phyloP scores from a whole-genome alignment of 2,113 vertebrate species.

The Corythaeola cristata region DNA sequence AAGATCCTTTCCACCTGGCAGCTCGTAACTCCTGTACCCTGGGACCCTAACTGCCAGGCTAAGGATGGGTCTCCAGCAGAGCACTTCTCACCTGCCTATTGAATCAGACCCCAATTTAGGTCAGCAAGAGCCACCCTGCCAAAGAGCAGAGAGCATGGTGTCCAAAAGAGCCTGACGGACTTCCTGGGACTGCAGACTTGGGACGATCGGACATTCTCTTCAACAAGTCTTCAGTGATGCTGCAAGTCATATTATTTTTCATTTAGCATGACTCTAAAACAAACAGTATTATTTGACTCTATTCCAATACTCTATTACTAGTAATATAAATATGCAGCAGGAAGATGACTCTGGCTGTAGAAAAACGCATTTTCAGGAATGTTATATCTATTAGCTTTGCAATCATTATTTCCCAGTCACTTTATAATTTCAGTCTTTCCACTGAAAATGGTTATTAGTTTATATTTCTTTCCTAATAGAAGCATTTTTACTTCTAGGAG shows the following conservation, averaged over 20 bases:
- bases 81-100: background rate
- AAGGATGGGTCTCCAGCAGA: background rate
- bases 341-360: background rate
- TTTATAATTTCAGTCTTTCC: background rate
- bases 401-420: background rate
- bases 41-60: background rate
- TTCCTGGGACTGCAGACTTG: accelerated
- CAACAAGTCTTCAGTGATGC: background rate
- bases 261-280: background rate
- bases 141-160: background rate
- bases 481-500: background rate
- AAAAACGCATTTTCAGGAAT: constrained; percentile 30
- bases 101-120: background rate
- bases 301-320: constrained; percentile 2
- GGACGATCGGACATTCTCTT: accelerated
- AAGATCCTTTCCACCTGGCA: background rate
- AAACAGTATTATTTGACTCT: background rate
- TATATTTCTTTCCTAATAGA: background rate
- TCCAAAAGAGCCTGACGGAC: background rate
- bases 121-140: background rate
- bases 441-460: background rate
- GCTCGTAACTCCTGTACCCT: background rate
- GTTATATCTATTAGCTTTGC: constrained; percentile 2
- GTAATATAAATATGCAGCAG: background rate
- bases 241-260: background rate